Base-by-base conservation (phyloP, 2,797 vertebrate species). In the Urosaurus nigricauda region DNA sequence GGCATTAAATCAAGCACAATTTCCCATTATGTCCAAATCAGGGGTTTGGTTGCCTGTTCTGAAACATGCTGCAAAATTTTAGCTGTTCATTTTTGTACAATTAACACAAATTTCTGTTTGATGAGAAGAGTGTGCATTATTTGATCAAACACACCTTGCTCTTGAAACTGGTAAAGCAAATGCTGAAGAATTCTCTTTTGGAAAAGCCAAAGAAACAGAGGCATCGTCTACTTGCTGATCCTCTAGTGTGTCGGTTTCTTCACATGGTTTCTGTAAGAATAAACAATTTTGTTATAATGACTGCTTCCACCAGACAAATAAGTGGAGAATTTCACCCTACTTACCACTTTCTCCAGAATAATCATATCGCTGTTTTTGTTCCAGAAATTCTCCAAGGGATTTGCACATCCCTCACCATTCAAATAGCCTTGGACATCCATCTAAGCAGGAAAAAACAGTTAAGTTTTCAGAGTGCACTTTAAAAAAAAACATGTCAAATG, bases 321-420 rank as follows among this genome's bases (percentile, higher is more conserved):
- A 88, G 63, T 86, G 19, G 47, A 32, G 9, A 56, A 83, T 32
- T 71, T 1, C 70, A 51, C 0, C 21, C 32, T n/a, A 96, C 97
- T 97, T 95, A 99, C 98, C 91, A 88, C 91, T 97, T 97, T 98
- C 94, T 99, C 98, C 94, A 98, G 94, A 89, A 99, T 91, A 90
- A 98, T 98, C 9, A 97, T 8, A 11, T 74, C 16, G 17, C 93
- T 95, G 91, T 89, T 97, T 91, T 95, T 97, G 91, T 90, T 96
- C 93, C 96, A 96, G 87, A 98, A 94, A 43, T 91, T 96, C 71
- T 97, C 96, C 75, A 98, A 70, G 32, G 97, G 93, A 83, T 95
- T 97, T 92, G 84, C 93, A 32, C 95, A 95, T 74, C 88, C 95
- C 86, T 85, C 90, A 68, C 53, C 90, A 60, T 96, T 88, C 91